Evolutionary conservation across 2,113 vertebrate genomes (phyloP), one percentile per base, ranked within the genome.

Genomic region (Sylvilagus bachmani): DNA sequence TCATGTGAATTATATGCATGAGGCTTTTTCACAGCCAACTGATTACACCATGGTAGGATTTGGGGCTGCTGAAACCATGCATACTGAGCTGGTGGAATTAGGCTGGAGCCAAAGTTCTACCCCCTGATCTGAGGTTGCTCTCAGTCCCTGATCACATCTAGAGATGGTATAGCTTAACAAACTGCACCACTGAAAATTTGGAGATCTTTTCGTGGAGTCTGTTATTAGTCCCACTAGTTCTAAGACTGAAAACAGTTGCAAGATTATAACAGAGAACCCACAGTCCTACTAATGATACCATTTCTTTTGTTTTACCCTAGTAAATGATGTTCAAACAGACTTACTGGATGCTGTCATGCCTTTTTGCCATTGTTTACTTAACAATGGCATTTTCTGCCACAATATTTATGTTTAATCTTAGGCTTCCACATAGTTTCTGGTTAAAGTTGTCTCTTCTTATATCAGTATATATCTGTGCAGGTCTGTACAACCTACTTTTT

Each of bases 361-460:
- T 81, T 58, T 89, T 81, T 80, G 29, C 29, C 31, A 89, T 82
- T 93, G 31, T 95, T 96, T 81, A 74, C 10, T 67, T 16, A 12
- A 70, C 90, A 82, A 1, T 67, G 53, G 1, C 3, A 38, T 62
- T 90, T 36, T 83, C 44, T 81, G 61, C 24, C 80, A 55, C 31
- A 89, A 62, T 81, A 89, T 85, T 91, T 83, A 71, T 33, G 31
- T 44, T 67, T 88, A 67, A 53, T 55, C 80, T 91, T 71, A n/a
- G 53, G n/a, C 64, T 94, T 78, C 38, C 36, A 64, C 24, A 22
- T 53, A 29, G 17, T 21, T 62, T 92, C 67, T 73, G n/a, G n/a
- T 44, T 73, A 84, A 78, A 80, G 29, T 11, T 81, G 31, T 27
- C 71, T 27, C 71, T 93, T 74, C 17, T 31, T 55, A 5, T 29